Evolutionary conservation across 2,888 invertebrate genomes (phyloP), one percentile per base, ranked within the genome.

Genomic region (Dryococelus australis): DNA sequence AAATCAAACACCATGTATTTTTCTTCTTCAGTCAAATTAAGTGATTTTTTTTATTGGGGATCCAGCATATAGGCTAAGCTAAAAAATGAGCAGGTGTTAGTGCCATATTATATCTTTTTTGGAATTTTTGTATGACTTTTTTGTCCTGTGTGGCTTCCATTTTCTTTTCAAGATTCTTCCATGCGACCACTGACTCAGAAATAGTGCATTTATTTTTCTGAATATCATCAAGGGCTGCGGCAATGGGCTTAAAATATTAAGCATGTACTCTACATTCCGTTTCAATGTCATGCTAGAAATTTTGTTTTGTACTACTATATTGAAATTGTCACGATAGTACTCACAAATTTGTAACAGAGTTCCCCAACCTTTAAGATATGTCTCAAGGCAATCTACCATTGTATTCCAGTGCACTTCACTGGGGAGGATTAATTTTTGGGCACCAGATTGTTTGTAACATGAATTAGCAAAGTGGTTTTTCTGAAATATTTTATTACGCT

Each of bases 61-160:
- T 83, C 83, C 83, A 83, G 27, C n/a, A n/a, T n/a, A n/a, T 83
- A 83, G 26, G 83, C 83, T 83, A 83, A n/a, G n/a, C n/a, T n/a
- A 27, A 83, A 27, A 83, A n/a, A n/a, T 27, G 24, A 83, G 83
- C 43, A 35, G 27, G 27, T 83, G 83, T 83, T 28, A 83, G 28
- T 35, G 83, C 83, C 83, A 27, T 83, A 83, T 83, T 28, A 83
- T 83, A 83, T 83, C 27, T 83, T 9, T n/a, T n/a, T n/a, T n/a
- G n/a, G n/a, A n/a, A n/a, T 83, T 27, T 83, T 27, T 83, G n/a
- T 83, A 20, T 81, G 10, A 27, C 81, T 13, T 35, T 8, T 83
- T 83, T 28, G 24, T 83, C 5, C 83, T 83, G n/a, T 83, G 83
- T 83, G 24, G 83, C 83, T 83, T 65, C 65, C 10, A 65, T 65